Conservation (phyloP, 2,888 invertebrate genomes). For the Lasioglossum figueresi region DNA sequence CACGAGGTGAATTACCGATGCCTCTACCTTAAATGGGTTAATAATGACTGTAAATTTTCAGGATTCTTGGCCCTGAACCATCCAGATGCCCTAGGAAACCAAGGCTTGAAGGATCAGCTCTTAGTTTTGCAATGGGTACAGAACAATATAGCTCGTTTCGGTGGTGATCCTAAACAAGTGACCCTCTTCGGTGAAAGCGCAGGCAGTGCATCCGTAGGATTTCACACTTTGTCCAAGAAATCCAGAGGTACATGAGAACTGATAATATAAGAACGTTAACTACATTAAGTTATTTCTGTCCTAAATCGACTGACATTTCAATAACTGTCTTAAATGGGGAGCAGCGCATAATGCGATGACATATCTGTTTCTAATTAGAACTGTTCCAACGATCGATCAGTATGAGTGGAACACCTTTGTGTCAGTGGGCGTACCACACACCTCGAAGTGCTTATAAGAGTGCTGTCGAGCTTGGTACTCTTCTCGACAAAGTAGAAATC, state of each 20-base stretch:
- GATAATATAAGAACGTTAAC: background rate
- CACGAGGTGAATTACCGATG: no score
- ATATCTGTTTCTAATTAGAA: constrained; percentile 74
- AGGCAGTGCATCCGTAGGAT: constrained; percentile 85
- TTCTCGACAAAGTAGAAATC: constrained; percentile 65
- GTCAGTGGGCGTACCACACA: constrained; percentile 83
- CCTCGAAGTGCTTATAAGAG: constrained; percentile 46
- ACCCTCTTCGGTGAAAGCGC: constrained; percentile 89
- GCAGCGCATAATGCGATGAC: background rate
- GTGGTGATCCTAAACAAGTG: constrained; percentile 89
- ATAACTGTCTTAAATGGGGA: background rate
- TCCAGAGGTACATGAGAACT: constrained; percentile 44
- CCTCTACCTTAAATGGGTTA: no score
- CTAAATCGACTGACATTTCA: background rate
- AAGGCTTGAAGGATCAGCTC: constrained; percentile 89
- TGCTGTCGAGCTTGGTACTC: constrained; percentile 80
- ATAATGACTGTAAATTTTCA: constrained; percentile 71
- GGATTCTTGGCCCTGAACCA: constrained; percentile 87
- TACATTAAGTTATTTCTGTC: background rate
- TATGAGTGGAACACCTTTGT: constrained; percentile 85
- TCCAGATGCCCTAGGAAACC: constrained; percentile 87
- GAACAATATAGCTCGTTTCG: constrained; percentile 88
- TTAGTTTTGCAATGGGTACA: constrained; percentile 89
- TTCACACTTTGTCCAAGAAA: constrained; percentile 34
- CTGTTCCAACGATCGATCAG: constrained; percentile 86